Conservation (phyloP, 2,888 invertebrate genomes). For the Patella ulyssiponensis region DNA sequence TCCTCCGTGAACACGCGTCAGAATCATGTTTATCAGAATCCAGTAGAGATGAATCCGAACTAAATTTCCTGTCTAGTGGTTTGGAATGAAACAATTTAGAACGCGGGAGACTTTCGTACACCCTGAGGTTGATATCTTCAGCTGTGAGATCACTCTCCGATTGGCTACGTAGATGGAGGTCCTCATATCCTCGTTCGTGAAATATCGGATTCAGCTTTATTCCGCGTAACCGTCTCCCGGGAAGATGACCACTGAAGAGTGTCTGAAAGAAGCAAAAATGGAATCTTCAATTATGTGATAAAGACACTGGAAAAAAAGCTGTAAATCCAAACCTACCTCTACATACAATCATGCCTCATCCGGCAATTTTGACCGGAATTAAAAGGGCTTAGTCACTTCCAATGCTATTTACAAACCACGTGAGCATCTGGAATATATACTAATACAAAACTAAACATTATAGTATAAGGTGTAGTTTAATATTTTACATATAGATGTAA, state of each 20-base stretch:
- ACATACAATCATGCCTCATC: not conserved
- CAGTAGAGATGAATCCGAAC: not conserved
- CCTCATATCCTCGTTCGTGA: constrained; percentile 38
- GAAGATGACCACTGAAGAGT: constrained; percentile 55
- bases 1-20: not conserved
- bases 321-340: too few relatives aligned
- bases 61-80: not conserved
- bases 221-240: constrained; percentile 45
- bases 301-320: too few relatives aligned
- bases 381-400: too few relatives aligned
- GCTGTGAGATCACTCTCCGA: constrained; percentile 31
- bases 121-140: constrained; percentile 37
- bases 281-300: not conserved
- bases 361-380: not conserved
- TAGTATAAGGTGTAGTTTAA: too few relatives aligned
- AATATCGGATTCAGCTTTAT: constrained; percentile 61
- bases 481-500: too few relatives aligned
- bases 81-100: not conserved
- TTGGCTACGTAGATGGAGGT: constrained; percentile 20
- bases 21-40: not conserved
- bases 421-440: too few relatives aligned
- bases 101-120: constrained; percentile 42
- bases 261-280: constrained; percentile 45
- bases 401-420: too few relatives aligned
- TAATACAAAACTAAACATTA: too few relatives aligned